A percentile compares a stretch with the other conserved stretches of the same genome.
Evolutionary conservation across 2,888 invertebrate species (phyloP).

Genomic region (Melanophora roralis): DNA sequence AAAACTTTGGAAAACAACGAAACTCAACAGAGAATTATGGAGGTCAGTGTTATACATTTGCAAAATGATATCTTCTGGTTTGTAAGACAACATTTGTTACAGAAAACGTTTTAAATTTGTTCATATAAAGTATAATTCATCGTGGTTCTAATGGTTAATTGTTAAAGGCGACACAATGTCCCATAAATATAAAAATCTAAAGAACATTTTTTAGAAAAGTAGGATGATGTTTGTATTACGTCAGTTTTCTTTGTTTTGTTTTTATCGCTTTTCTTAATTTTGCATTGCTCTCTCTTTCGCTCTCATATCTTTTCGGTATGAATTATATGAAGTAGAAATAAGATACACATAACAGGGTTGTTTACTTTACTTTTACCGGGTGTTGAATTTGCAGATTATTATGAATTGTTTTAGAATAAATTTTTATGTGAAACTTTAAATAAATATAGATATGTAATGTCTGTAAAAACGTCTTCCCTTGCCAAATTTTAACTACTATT

Average conservation of each 20-base stretch:
- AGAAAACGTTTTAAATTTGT: constrained; percentile 1
- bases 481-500: no score
- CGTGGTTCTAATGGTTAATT: background rate
- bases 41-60: constrained; percentile 41
- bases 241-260: constrained; percentile 59
- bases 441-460: no score
- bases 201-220: constrained; percentile 18
- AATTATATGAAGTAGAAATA: constrained; percentile 16
- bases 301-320: background rate
- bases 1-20: background rate
- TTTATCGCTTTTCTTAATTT: background rate
- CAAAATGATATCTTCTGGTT: no score
- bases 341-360: constrained; percentile 17
- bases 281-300: constrained; percentile 48
- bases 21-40: constrained; percentile 22
- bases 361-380: background rate
- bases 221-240: constrained; percentile 62
- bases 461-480: no score
- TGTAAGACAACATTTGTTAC: no score
- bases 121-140: background rate
- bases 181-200: constrained; percentile 31
- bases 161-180: constrained; percentile 54
- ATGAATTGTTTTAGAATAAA: no score
- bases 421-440: no score
- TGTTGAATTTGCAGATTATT: background rate